Conservation (phyloP, 2,113 vertebrate genomes). For the Tachysurus fulvidraco region DNA sequence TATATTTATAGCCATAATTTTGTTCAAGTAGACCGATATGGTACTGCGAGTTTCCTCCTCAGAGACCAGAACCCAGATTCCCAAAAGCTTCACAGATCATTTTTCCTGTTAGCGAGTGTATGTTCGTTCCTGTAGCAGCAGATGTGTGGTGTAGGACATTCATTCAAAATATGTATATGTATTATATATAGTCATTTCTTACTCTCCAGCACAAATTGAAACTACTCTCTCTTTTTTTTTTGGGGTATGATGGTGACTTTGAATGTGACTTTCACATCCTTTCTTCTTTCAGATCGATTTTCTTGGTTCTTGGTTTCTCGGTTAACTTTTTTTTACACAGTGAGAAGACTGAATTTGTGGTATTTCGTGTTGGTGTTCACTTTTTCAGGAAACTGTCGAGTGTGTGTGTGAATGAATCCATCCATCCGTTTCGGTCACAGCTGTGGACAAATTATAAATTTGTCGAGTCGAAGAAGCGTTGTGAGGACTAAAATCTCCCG, state of each 20-base stretch:
- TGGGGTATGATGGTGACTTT: neutral
- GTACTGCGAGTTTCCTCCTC: neutral
- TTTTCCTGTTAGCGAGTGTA: neutral
- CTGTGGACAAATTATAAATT: neutral
- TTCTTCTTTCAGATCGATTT: neutral
- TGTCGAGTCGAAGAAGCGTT: neutral
- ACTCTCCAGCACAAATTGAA: neutral
- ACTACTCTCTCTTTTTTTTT: too few species aligned
- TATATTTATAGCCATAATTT: neutral
- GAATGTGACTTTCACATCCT: conserved; percentile 7
- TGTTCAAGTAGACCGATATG: neutral
- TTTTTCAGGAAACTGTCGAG: neutral
- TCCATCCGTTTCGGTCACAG: neutral
- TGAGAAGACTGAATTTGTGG: neutral
- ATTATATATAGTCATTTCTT: neutral
- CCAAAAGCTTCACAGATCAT: neutral
- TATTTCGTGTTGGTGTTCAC: neutral
- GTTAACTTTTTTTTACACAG: neutral
- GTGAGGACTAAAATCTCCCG: neutral
- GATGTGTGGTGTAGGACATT: neutral
- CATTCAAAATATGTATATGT: neutral
- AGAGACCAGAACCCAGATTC: neutral
- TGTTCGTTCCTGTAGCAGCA: neutral
- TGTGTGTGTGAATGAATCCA: neutral
- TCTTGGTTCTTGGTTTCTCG: too few species aligned